Conservation (phyloP, 2,888 invertebrate genomes). For the Smittia aterrima region DNA sequence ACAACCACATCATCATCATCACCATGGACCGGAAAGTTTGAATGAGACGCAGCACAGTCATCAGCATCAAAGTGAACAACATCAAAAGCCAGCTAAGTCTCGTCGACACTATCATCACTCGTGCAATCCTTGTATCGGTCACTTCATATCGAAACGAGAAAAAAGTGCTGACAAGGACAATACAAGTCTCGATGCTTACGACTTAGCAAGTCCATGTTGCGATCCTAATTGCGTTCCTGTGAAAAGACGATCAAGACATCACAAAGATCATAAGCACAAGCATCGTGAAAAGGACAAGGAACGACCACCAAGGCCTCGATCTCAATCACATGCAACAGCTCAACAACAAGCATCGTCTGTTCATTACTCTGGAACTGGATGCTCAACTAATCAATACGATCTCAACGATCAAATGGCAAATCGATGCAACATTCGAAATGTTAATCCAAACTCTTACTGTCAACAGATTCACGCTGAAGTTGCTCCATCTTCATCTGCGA, state of each 20-base stretch:
- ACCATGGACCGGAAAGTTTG: conserved; percentile 47
- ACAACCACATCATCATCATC: conserved; percentile 45
- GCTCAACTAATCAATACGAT: conserved; percentile 47
- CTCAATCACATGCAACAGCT: conserved; percentile 48
- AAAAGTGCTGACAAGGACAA: conserved; percentile 65
- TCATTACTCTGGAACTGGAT: conserved; percentile 3
- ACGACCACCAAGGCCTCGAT: conserved; percentile 50
- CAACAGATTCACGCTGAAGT: conserved; percentile 61
- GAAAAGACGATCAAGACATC: conserved; percentile 56
- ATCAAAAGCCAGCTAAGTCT: conserved; percentile 48
- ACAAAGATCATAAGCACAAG: conserved; percentile 64
- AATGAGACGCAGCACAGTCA: conserved; percentile 43
- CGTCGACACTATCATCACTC: conserved; percentile 58
- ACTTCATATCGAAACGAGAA: conserved; percentile 53
- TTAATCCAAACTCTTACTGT: conserved; percentile 70
- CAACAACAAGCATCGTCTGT: conserved; percentile 33
- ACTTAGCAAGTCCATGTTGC: conserved; percentile 82
- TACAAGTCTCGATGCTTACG: conserved; percentile 80
- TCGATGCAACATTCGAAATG: conserved; percentile 76
- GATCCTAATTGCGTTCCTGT: conserved; percentile 82
- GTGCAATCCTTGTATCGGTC: conserved; percentile 70
- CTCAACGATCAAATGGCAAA: conserved; percentile 69
- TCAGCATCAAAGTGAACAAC: conserved; percentile 45
- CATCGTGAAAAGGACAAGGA: conserved; percentile 55
- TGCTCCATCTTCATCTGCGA: conserved; percentile 72